A percentile compares a stretch with the other conserved stretches of the same genome.
phyloP scores from a whole-genome alignment of 2,888 invertebrate species.

The Rhingia campestris region DNA sequence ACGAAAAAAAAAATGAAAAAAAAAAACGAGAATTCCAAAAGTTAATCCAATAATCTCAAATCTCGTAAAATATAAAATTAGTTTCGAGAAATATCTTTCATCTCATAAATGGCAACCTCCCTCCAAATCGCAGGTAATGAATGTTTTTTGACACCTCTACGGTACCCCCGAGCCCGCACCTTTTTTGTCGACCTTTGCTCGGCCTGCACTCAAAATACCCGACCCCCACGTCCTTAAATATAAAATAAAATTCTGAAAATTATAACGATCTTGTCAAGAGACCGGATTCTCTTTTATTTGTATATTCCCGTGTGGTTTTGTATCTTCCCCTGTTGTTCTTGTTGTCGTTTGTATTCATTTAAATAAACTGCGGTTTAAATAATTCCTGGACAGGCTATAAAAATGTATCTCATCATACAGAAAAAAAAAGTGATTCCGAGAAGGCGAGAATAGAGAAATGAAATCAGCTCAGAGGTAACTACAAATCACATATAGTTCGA shows the following conservation, averaged over 20 bases:
- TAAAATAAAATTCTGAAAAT: slow-evolving; percentile 54
- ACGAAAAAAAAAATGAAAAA: background rate
- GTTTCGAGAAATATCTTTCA: slow-evolving; percentile 42
- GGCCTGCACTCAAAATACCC: slow-evolving; percentile 13
- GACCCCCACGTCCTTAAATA: slow-evolving; percentile 52
- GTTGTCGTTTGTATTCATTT: slow-evolving; percentile 32
- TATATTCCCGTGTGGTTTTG: slow-evolving; percentile 4
- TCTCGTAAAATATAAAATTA: slow-evolving; percentile 37
- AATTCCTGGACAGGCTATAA: slow-evolving; percentile 37
- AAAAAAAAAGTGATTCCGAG: slow-evolving; percentile 35
- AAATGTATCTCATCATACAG: slow-evolving; percentile 41
- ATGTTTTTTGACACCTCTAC: slow-evolving; percentile 65
- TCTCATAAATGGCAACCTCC: slow-evolving; percentile 42
- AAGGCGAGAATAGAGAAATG: slow-evolving; percentile 33
- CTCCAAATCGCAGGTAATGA: slow-evolving; percentile 36
- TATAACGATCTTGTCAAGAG: slow-evolving; percentile 63
- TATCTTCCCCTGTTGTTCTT: slow-evolving; percentile 2
- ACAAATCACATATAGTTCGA: slow-evolving; percentile 14
- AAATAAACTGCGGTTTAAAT: slow-evolving; percentile 43
- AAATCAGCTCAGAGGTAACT: background rate
- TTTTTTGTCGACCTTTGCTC: background rate
- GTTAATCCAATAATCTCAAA: slow-evolving; percentile 48
- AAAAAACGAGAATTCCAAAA: slow-evolving; percentile 4
- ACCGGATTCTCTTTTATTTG: background rate
- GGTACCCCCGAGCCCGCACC: slow-evolving; percentile 4